Evolutionary conservation across 2,113 vertebrate genomes (phyloP).

Genomic region (Melanotaenia duboulayi): DNA sequence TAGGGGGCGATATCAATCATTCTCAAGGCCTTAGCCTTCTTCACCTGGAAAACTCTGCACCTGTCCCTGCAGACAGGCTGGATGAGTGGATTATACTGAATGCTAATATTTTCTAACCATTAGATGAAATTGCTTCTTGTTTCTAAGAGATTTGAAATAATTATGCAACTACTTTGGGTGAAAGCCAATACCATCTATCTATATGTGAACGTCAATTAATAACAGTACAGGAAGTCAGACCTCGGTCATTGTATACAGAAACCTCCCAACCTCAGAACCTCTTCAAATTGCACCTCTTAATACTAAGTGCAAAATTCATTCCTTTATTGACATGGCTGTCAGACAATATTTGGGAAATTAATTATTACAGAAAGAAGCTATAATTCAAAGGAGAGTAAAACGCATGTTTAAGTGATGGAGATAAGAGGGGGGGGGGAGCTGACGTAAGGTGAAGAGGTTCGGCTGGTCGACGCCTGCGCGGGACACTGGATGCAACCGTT

Average conservation of each 20-base stretch:
- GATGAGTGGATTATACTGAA: conserved; percentile 12
- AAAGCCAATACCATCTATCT: not conserved
- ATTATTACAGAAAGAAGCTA: conserved; percentile 1
- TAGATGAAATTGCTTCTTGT: not conserved
- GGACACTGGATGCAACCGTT: conserved; percentile 57
- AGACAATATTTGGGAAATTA: not conserved
- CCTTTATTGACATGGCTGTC: not conserved
- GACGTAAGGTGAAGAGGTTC: conserved; percentile 79
- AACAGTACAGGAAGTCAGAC: not conserved
- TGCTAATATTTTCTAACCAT: conserved; percentile 7
- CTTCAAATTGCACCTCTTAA: not conserved
- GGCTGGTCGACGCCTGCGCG: conserved; percentile 70
- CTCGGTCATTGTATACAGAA: conserved; percentile 13
- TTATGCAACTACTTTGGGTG: not conserved
- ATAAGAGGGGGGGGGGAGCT: conserved; percentile 58
- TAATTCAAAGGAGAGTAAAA: conserved; percentile 5
- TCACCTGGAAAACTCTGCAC: conserved; percentile 49
- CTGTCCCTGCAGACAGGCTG: conserved; percentile 36
- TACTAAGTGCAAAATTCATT: not conserved
- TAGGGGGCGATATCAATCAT: conserved; percentile 47
- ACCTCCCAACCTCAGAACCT: conserved; percentile 36
- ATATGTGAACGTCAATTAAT: not conserved
- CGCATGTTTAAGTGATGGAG: conserved; percentile 44
- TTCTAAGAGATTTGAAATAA: not conserved
- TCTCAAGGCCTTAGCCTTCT: not conserved